Conservation (phyloP, 2,797 vertebrate species). For the Hypotaenidia okinawae region DNA sequence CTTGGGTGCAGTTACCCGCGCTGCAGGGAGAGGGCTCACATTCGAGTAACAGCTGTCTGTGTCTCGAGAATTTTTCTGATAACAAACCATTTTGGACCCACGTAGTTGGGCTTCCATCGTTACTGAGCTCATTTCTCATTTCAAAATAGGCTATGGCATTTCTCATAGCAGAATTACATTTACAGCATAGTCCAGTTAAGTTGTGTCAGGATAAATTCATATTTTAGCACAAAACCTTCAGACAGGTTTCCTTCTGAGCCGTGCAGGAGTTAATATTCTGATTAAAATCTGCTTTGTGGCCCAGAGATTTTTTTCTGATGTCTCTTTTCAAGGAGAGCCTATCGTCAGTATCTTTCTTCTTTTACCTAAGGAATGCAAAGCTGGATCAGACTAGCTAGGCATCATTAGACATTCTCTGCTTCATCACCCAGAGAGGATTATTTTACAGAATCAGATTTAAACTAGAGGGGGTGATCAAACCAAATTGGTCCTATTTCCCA, state of each 20-base stretch:
- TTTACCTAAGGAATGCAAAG: neutral
- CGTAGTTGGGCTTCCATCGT: neutral
- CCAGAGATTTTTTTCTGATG: neutral
- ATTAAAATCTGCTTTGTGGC: slow-evolving; percentile 34
- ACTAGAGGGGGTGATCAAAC: neutral
- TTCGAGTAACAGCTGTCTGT: neutral
- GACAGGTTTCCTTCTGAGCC: neutral
- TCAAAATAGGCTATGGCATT: neutral
- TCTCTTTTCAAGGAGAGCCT: neutral
- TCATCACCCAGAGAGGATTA: neutral
- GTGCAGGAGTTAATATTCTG: slow-evolving; percentile 29
- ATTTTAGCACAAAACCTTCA: neutral
- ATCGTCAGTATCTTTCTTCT: neutral
- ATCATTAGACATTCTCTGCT: neutral
- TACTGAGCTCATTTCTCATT: neutral
- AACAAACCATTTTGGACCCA: neutral
- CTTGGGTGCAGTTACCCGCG: fast-evolving
- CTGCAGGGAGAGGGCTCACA: neutral
- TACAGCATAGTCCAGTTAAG: neutral
- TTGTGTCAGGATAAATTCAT: neutral
- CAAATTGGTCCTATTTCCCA: neutral
- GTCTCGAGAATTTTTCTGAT: neutral
- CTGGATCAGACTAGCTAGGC: neutral
- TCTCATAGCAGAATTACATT: neutral
- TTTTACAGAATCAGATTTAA: neutral